phyloP scores from a whole-genome alignment of 2,113 vertebrate species.

The Meriones unguiculatus region DNA sequence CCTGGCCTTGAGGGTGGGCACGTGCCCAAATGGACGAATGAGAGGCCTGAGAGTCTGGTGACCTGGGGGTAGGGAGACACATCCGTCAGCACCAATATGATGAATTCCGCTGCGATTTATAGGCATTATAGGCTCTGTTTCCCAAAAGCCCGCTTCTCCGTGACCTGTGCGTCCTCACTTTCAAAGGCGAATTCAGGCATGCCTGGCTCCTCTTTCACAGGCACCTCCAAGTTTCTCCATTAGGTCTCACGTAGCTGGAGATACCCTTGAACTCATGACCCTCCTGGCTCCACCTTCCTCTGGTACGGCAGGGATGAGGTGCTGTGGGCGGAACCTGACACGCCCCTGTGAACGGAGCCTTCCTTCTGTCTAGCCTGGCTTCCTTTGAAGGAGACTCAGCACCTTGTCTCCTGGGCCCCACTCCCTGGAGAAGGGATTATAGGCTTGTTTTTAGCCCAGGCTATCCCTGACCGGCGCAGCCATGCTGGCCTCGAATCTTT shows the following conservation, averaged over 20 bases:
- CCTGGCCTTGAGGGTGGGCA: neutral
- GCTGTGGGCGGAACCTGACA: neutral
- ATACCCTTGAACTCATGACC: neutral
- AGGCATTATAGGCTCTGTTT: too few species aligned
- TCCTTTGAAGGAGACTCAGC: neutral
- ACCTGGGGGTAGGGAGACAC: neutral
- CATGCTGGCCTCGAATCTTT: neutral
- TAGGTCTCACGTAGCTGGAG: neutral
- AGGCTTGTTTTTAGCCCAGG: neutral
- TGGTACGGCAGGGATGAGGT: neutral
- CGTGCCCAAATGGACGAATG: neutral
- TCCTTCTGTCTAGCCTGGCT: neutral
- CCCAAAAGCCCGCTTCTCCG: neutral
- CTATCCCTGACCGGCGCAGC: neutral
- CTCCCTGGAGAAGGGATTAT: neutral
- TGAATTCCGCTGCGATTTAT: neutral
- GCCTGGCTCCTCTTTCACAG: neutral
- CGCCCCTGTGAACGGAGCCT: neutral
- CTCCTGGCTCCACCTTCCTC: neutral
- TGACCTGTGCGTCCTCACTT: constrained; percentile 13
- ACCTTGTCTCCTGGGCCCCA: neutral
- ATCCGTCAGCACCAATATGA: neutral
- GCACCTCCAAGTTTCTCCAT: too few species aligned
- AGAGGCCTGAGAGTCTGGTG: neutral
- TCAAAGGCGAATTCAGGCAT: neutral